Base-by-base conservation (phyloP, 2,113 vertebrate genomes). In the Chloebia gouldiae region DNA sequence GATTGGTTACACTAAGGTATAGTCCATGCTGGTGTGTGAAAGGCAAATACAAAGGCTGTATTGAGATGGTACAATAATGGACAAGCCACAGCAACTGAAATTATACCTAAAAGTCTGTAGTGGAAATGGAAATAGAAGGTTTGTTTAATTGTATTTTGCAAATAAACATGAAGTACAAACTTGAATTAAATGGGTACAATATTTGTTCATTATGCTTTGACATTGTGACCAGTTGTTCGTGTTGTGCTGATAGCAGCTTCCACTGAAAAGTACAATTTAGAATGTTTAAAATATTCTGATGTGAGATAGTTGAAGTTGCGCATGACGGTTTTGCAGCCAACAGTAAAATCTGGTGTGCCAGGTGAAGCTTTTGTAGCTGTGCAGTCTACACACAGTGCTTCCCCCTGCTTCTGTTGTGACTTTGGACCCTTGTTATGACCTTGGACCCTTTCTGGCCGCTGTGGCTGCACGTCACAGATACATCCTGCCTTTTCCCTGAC, bases 111-210 rank as follows among this genome's bases (percentile, higher is more conserved):
- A 95, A 83, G 13, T 79, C 65, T 59, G 3, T 28, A 6, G 11
- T 73, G 65, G 79, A 90, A 79, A 77, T 16, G 33, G 56, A 88
- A 92, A 31, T 54, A 65, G 22, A 53, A 25, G 54, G 27, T 78
- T 94, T 75, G 64, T 81, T 53, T 63, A 81, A 79, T 71, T 97
- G 72, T 96, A 76, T 88, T 94, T 90, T 96, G 82, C 76, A 95
- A 96, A 96, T 96, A 95, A 95, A 96, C 56, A 33, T 90, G 23
- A 95, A 85, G 81, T 91, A 54, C 21, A 71, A 90, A 81, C 39
- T 89, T 80, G 56, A 92, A 84, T 90, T 81, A 56, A 92, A 72
- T 24, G 44, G 18, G 28, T 90, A 44, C 35, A 76, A 44, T 37
- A 31, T 54, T 68, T 76, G 4, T 92, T 92, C 22, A 5, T 94